Percentiles rank a stretch among this genome's conserved stretches.
Evolutionary conservation across 2,113 vertebrate genomes (phyloP).

Genomic region (Gallinago media): DNA sequence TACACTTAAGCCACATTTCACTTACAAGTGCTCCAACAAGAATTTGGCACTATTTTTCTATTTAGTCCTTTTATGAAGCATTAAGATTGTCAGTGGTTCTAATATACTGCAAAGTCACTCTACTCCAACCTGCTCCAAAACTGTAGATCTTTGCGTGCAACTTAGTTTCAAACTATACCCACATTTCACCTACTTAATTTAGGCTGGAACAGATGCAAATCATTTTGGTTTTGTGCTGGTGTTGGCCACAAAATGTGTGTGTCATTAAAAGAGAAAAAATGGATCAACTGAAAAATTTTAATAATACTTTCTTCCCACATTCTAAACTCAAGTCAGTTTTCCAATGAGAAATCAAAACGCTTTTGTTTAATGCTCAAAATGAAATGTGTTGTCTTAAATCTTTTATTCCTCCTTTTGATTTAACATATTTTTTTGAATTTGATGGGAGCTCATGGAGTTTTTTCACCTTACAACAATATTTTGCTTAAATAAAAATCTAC

Average conservation of each 20-base stretch:
- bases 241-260: not conserved
- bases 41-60: not conserved
- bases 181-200: not conserved
- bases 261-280: not conserved
- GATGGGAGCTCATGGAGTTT: not conserved
- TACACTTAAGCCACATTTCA: not conserved
- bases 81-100: not conserved
- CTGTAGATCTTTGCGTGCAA: not conserved
- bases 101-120: not conserved
- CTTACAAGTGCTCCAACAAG: not conserved
- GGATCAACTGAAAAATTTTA: rapidly evolving
- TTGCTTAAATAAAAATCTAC: not conserved
- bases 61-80: not conserved
- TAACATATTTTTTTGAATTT: not conserved
- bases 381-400: not conserved
- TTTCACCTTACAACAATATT: not conserved
- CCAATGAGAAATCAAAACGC: not conserved
- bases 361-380: not conserved
- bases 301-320: not conserved
- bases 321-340: not conserved
- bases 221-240: not conserved
- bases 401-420: not conserved
- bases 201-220: not conserved
- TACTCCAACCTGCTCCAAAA: not conserved
- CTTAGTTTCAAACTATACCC: not conserved